phyloP scores from a whole-genome alignment of 1,140 invertebrate species.

The Neodiprion lecontei region DNA sequence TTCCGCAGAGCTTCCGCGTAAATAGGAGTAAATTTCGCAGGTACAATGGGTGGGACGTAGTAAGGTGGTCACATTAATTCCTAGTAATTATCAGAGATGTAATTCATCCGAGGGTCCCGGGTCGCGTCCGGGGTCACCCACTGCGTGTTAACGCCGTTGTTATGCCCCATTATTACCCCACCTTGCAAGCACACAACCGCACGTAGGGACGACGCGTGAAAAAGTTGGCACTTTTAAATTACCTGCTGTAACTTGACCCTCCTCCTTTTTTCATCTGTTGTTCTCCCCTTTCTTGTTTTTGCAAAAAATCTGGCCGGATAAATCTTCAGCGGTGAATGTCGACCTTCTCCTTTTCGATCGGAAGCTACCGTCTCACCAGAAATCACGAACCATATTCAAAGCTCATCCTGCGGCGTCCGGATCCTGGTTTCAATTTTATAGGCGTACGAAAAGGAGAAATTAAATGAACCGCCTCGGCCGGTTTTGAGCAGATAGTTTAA shows the following conservation, averaged over 20 bases:
- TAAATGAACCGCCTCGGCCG: constrained; percentile 24
- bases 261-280: not conserved
- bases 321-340: no score
- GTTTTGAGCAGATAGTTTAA: constrained; percentile 58
- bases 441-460: not conserved
- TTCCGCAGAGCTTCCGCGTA: not conserved
- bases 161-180: constrained; percentile 56
- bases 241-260: not conserved
- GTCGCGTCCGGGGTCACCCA: constrained; percentile 55
- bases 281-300: not conserved
- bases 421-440: no score
- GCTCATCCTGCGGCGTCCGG: no score
- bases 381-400: no score
- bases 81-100: constrained; percentile 61
- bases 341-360: no score
- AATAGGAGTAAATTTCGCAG: not conserved
- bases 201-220: not conserved
- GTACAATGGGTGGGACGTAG: constrained; percentile 27
- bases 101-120: constrained; percentile 56
- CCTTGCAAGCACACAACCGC: not conserved
- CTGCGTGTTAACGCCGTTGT: constrained; percentile 61
- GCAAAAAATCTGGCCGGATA: no score
- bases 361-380: no score
- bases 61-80: constrained; percentile 57
- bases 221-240: not conserved